Evolutionary conservation across 2,797 vertebrate genomes (phyloP), one percentile per base, ranked within the genome.

Genomic region (Tapera naevia): DNA sequence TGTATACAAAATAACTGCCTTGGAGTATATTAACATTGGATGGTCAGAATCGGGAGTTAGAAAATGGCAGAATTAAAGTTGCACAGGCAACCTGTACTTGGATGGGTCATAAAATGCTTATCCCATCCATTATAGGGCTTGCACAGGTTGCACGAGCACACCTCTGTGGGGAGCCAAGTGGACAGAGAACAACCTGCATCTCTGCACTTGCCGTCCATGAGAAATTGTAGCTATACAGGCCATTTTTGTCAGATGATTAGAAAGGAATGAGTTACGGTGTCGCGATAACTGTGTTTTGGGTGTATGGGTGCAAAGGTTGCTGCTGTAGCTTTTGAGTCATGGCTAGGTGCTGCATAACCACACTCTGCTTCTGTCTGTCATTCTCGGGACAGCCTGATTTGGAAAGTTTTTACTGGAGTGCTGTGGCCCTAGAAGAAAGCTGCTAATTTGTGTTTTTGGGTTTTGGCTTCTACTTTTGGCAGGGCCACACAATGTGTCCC

Each of bases 381-480:
- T 61, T 94, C 80, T 71, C 27, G 33, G 62, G 60, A n/a, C 30
- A 11, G 67, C 43, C 39, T 17, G 56, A 57, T 85, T 94, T 87
- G 71, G 67, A 76, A 76, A 66, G 94, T 80, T 91, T 83, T 50
- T 1, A 1, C 46, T 88, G 56, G 72, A 66, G 61, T 89, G 43
- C 86, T 78, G 83, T 64, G 79, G 78, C 71, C 72, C 50, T 91
- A 69, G 78, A 96, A 88, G 86, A 92, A 95, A 95, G 78, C 89
- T 91, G 80, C 73, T 88, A 88, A 95, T 84, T 91, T 75, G 86
- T 91, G 82, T 95, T 94, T 94, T 90, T 86, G 89, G 87, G 62
- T 80, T 96, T 92, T 95, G 95, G 93, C 92, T 90, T 88, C 91
- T 87, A 2, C 64, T 91, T 96, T 80, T 97, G 95, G 94, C 93